phyloP scores from a whole-genome alignment of 2,888 invertebrate species.

The Eledone cirrhosa region DNA sequence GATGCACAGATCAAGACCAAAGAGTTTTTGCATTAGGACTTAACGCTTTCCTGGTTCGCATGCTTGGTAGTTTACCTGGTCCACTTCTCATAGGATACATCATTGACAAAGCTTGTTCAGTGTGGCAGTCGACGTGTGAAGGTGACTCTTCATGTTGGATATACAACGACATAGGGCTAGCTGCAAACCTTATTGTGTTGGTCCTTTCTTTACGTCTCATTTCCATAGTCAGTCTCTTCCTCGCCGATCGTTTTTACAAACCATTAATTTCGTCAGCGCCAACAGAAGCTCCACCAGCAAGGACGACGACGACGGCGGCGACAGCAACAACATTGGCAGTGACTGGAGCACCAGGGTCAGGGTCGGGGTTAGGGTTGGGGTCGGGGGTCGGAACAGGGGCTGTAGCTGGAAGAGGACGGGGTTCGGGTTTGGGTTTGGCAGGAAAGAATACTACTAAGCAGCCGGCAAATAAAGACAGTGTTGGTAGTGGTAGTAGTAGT shows the following conservation, averaged over 20 bases:
- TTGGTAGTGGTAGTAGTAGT: no score
- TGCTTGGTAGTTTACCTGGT: conserved; percentile 15
- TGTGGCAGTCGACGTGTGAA: conserved; percentile 76
- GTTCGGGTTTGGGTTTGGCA: no score
- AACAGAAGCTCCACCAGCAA: no score
- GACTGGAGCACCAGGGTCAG: no score
- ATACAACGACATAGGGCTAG: conserved; percentile 73
- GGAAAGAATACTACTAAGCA: no score
- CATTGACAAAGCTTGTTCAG: conserved; percentile 76
- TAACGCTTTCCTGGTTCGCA: conserved; percentile 19
- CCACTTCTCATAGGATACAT: conserved; percentile 77
- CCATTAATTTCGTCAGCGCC: not conserved
- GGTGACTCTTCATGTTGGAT: conserved; percentile 75
- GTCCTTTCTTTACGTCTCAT: conserved; percentile 42
- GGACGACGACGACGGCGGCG: no score
- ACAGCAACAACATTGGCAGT: no score
- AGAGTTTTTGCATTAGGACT: conserved; percentile 12
- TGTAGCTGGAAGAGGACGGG: no score
- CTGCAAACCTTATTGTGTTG: conserved; percentile 54
- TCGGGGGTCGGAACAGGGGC: no score
- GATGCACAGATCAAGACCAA: conserved; percentile 19
- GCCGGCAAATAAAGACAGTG: no score
- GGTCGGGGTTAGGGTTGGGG: no score
- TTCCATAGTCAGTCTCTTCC: conserved; percentile 68
- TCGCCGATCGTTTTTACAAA: conserved; percentile 74